Evolutionary conservation across 2,113 vertebrate species (phyloP), one percentile per base, ranked within the genome.

Genomic region (Butorides virescens): DNA sequence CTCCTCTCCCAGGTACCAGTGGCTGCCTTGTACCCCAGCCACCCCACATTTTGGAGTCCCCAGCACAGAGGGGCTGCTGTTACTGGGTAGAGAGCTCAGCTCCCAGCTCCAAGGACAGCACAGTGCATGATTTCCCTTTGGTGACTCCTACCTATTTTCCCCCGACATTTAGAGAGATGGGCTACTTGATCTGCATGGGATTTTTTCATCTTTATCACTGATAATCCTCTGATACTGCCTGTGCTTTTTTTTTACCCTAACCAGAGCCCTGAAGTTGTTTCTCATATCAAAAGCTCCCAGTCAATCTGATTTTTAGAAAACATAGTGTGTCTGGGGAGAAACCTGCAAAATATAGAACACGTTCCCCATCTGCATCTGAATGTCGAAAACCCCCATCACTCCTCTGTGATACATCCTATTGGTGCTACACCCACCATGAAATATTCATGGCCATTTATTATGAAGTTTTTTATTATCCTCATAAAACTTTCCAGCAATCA

Each of bases 381-480:
- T 90, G 90, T 39, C 86, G 71, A 95, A 86, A 90, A 95, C 53
- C 15, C 55, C 83, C 93, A 85, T 94, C 74, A 62, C 55, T 92
- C 71, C 74, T 95, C 82, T 65, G 21, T 66, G 74, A 94, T 90
- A 86, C 75, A 88, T 78, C 74, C 29, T 20, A 89, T 81, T 84
- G 91, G 88, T 42, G 3, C 92, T 91, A 67, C 63, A 73, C 74
- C 39, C 8, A 0, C 88, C 83, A 94, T 96, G 95, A 97, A 96
- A 97, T 95, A 97, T 97, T 95, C 90, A 97, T 93, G 89, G 74
- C 56, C 80, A 42, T 95, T 94, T 93, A 95, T 97, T 78, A 90
- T 75, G 27, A 88, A 91, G 71, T 10, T 72, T 76, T 96, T 96
- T 95, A 92, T 95, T 92, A 95, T 70, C 94, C 86, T 70, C 42